Evolutionary conservation across 64 coral and sea anemone genomes (phyloP), one percentile per base, ranked within the genome.

Genomic region (Montipora capricornis): DNA sequence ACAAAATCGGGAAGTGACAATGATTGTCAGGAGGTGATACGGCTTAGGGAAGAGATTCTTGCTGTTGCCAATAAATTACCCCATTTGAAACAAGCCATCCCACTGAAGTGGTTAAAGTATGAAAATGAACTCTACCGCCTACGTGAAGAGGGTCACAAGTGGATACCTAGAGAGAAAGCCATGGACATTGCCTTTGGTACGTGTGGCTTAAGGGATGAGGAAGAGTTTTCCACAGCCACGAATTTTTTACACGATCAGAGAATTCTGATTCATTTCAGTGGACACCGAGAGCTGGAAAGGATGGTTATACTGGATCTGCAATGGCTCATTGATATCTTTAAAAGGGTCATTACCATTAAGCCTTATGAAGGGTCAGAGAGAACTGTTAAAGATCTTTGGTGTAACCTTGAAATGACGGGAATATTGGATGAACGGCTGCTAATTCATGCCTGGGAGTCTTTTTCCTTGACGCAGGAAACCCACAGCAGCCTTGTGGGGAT

Each of bases 311-410:
- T 85, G 46, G 82, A 85, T 7, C 82, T n/a, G 0, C 82, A 85
- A 53, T 85, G 82, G 82, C 44, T 85, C 20, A 45, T 85, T 62
- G 82, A 85, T n/a, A 20, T 85, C 16, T 71, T 85, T 13, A 85
- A 68, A 17, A 85, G 68, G 6, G 59, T 85, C 0, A 85, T 85
- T 46, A 14, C 82, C 24, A 10, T 68, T 16, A 37, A 3, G 11
- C 57, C 3, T 45, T 45, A 45, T 15, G 75, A 77, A 6, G 12
- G 4, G n/a, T 14, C 26, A 12, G 29, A 77, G 4, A 4, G 29
- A 3, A 4, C 0, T 14, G 61, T 66, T 17, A 13, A 66, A 66
- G 12, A 66, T 4, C 12, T 66, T 12, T 66, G 61, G 61, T 0
- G 15, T 15, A 2, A 66, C 0, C 61, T 66, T 17, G 61, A 66